Evolutionary conservation across 2,888 invertebrate genomes (phyloP).

Genomic region (Unio delphinus): DNA sequence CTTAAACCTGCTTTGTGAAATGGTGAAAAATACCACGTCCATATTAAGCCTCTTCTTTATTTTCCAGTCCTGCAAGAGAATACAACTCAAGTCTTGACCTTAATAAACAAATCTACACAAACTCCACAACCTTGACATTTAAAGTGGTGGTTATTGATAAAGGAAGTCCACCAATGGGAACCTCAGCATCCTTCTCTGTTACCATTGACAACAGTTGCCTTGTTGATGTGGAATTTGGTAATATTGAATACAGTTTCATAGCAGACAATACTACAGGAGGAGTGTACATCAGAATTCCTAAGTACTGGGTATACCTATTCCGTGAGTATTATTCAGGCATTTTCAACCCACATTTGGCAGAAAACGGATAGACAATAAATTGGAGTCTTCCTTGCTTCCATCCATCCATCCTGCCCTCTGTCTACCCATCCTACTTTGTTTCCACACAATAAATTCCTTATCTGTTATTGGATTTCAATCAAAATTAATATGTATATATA

Average conservation of each 20-base stretch:
- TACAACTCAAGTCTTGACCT: constrained; percentile 42
- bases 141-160: constrained; percentile 52
- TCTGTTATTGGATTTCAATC: too few relatives aligned
- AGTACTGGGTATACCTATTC: constrained; percentile 40
- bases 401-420: too few relatives aligned
- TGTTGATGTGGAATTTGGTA: constrained; percentile 48
- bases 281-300: constrained; percentile 49
- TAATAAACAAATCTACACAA: constrained; percentile 44
- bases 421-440: too few relatives aligned
- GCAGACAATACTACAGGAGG: constrained; percentile 49
- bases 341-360: too few relatives aligned
- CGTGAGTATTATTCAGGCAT: too few relatives aligned
- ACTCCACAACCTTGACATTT: constrained; percentile 47
- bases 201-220: constrained; percentile 60
- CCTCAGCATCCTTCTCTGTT: constrained; percentile 41
- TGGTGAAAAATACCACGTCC: too few relatives aligned
- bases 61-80: constrained; percentile 45
- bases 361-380: too few relatives aligned
- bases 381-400: too few relatives aligned
- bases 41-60: background rate
- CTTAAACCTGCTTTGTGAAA: too few relatives aligned
- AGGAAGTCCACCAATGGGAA: constrained; percentile 56
- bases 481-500: too few relatives aligned
- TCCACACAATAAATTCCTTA: too few relatives aligned
- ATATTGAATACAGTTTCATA: constrained; percentile 37